Base-by-base conservation (phyloP, 2,797 vertebrate species). In the Betta splendens region DNA sequence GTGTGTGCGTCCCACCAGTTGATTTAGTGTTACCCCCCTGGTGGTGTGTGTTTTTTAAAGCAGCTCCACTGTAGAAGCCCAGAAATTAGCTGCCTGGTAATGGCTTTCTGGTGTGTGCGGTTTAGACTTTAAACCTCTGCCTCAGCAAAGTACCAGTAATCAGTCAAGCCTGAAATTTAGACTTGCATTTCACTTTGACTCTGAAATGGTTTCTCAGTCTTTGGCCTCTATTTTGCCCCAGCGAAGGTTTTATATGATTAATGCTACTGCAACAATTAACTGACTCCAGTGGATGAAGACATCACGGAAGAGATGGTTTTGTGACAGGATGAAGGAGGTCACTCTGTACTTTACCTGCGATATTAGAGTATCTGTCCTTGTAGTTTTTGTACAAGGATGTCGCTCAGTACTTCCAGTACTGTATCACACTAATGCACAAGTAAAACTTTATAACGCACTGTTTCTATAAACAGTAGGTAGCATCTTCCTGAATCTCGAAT, bases 1-100 rank as follows among this genome's bases (percentile, higher is more conserved):
- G 22, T 42, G 45, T 49, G 53, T 35, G 40, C 20, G 22, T 36
- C 23, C 36, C 50, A 51, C 31, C 11, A 36, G 49, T 25, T 70
- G 60, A 77, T 74, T 81, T 71, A 69, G 20, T 33, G 26, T 40
- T 20, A 33, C 76, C 64, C 52, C 54, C 48, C 40, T 7, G 21
- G n/a, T 57, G 43, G 33, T 32, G 29, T 57, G 20, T 56, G 29
- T 50, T 46, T 57, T 48, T 72, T 44, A 58, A 51, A 61, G 52
- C 50, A 46, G 60, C 56, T 64, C 40, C 40, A 25, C 40, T 42
- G 31, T 32, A 32, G 31, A 32, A 32, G 11, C 31, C 12, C 31
- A 11, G 13, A n/a, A 46, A 63, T 66, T 63, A 63, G 26, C 40
- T 35, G 49, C 50, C 57, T 60, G 56, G 69, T 69, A 65, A 43